Evolutionary conservation across 2,797 vertebrate species (phyloP), one percentile per base, ranked within the genome.

Genomic region (Ciconia nigra): DNA sequence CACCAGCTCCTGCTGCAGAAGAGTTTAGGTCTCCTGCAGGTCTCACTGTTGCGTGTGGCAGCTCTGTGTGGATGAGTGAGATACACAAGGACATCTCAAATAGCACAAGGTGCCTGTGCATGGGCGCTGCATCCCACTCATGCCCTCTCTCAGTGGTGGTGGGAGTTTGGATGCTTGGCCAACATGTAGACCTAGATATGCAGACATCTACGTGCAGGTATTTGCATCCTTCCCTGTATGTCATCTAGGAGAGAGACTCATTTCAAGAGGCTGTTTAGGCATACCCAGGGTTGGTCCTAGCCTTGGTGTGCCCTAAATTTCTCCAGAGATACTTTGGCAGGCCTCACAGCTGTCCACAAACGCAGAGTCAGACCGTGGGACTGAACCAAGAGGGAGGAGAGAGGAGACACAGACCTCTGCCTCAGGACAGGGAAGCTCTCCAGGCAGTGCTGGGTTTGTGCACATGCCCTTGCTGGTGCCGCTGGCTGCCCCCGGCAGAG

Each of bases 1-100:
- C n/a, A 37, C 20, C 54, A 71, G 35, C 61, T 81, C 76, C 72
- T 49, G 61, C 20, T 82, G 49, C 59, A 57, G 77, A 37, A 61
- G 19, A 8, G 2, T 42, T 46, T 65, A 37, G 2, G 24, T 58
- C 24, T 80, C 33, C 51, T 80, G 35, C 13, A 65, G n/a, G 78
- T 92, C 42, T 42, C 0, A 0, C 37, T 81, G 46, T 35, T 0
- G 0, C 1, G 0, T 9, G 5, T 41, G 35, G 66, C 57, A 52
- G 52, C 33, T 74, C 49, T 54, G 18, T 28, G 49, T 35, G 57
- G 44, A 44, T 57, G 10, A 59, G 13, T 49, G 49, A 46, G 58
- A n/a, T 18, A 31, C 15, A 19, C 14, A 47, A 52, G 44, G 17
- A 4, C 25, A 24, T 22, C 29, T 21, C 1, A 1, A 29, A 47